Evolutionary conservation across 2,888 invertebrate genomes (phyloP).

Genomic region (Stictocephala bisonia): DNA sequence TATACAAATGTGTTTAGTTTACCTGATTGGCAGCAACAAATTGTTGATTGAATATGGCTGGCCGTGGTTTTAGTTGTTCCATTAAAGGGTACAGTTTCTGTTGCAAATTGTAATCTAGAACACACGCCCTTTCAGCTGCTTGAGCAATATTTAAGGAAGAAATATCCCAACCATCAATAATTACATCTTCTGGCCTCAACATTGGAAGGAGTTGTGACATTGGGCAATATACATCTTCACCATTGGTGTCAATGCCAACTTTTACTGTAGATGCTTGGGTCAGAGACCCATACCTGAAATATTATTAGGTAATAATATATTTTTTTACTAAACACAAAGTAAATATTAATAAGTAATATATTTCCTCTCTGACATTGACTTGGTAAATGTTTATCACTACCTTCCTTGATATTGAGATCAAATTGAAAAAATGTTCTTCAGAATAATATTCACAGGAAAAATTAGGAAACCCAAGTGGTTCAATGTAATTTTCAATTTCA

Average conservation of each 20-base stretch:
- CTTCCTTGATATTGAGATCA: too few species aligned
- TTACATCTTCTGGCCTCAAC: slow-evolving; percentile 88
- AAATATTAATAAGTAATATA: too few species aligned
- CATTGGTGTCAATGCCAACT: slow-evolving; percentile 77
- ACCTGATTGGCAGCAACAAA: slow-evolving; percentile 98
- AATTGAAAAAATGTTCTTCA: too few species aligned
- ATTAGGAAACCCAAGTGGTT: too few species aligned
- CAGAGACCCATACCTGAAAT: slow-evolving; percentile 82
- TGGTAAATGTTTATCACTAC: too few species aligned
- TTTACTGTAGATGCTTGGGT: slow-evolving; percentile 91
- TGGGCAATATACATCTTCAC: slow-evolving; percentile 81
- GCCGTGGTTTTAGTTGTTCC: slow-evolving; percentile 80
- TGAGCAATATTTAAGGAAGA: slow-evolving; percentile 85
- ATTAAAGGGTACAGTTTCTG: slow-evolving; percentile 80
- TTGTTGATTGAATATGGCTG: slow-evolving; percentile 88
- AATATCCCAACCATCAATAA: slow-evolving; percentile 93
- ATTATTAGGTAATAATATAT: background rate
- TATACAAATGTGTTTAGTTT: slow-evolving; percentile 51
- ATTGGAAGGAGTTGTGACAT: slow-evolving; percentile 87
- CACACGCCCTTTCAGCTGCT: slow-evolving; percentile 84
- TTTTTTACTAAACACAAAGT: background rate
- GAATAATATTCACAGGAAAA: too few species aligned
- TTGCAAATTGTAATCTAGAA: slow-evolving; percentile 82
- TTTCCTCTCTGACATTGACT: too few species aligned
- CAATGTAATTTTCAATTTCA: too few species aligned